Percentiles rank a stretch among this genome's conserved stretches.
phyloP scores from a whole-genome alignment of 2,113 vertebrate species.

The Hemicordylus capensis region DNA sequence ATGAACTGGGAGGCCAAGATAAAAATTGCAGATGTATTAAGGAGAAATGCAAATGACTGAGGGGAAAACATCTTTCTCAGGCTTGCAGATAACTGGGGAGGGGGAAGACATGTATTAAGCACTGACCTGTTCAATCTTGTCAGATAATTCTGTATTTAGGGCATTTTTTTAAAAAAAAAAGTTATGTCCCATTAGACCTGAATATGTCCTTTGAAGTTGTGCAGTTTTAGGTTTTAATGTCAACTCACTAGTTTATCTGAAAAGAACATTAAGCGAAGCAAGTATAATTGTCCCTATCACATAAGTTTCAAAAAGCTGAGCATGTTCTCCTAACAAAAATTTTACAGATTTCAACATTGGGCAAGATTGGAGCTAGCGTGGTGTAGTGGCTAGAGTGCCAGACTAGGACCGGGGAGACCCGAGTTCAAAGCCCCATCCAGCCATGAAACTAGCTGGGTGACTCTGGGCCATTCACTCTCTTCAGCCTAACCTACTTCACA shows the following conservation, averaged over 20 bases:
- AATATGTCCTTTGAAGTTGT: slow-evolving; percentile 34
- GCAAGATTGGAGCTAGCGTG: neutral
- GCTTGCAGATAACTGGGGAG: neutral
- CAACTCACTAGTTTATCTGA: slow-evolving; percentile 53
- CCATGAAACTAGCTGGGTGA: too few species aligned
- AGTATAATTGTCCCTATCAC: slow-evolving; percentile 33
- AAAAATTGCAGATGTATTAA: neutral
- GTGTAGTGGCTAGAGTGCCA: too few species aligned
- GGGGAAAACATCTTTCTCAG: neutral
- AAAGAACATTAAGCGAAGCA: slow-evolving; percentile 49
- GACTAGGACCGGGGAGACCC: too few species aligned
- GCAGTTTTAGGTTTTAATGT: slow-evolving; percentile 35
- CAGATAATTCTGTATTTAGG: slow-evolving; percentile 25
- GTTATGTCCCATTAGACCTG: slow-evolving; percentile 5
- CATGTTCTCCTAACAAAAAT: slow-evolving; percentile 11
- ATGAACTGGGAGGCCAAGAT: neutral
- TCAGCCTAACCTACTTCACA: too few species aligned
- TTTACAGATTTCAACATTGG: neutral
- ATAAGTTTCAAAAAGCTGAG: slow-evolving; percentile 19
- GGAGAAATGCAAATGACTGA: neutral
- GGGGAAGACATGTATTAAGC: neutral
- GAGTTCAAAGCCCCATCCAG: too few species aligned
- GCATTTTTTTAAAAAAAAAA: slow-evolving; percentile 18
- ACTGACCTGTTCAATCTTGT: slow-evolving; percentile 1
- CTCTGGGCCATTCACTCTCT: too few species aligned